phyloP scores from a whole-genome alignment of 2,888 invertebrate species.

The Chrysotoxum bicinctum region DNA sequence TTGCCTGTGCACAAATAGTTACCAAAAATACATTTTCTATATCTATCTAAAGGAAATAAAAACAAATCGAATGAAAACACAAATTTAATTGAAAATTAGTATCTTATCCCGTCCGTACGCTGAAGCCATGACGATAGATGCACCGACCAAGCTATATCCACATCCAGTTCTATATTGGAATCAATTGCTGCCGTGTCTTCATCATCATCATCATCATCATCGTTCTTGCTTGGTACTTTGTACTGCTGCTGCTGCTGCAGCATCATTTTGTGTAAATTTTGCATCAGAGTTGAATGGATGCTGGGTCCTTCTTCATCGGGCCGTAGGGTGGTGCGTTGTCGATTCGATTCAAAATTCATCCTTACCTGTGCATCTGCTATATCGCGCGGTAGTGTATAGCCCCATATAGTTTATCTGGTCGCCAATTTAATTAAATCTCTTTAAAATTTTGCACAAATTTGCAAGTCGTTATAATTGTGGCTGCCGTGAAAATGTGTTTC shows the following conservation, averaged over 20 bases:
- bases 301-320: constrained; percentile 6
- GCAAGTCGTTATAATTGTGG: not conserved
- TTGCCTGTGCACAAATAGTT: constrained; percentile 34
- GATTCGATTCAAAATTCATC: not conserved
- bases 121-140: constrained; percentile 31
- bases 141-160: constrained; percentile 29
- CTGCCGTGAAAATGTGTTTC: not conserved
- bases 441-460: constrained; percentile 1
- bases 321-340: constrained; percentile 4
- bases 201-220: constrained; percentile 17
- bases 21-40: constrained; percentile 64
- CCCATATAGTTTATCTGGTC: not conserved
- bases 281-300: constrained; percentile 35
- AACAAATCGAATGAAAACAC: constrained; percentile 55
- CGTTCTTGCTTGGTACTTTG: not conserved
- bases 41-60: constrained; percentile 16
- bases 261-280: constrained; percentile 24
- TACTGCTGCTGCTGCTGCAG: not conserved
- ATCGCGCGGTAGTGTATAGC: not conserved
- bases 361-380: not conserved
- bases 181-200: constrained; percentile 57
- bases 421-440: constrained; percentile 10
- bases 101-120: constrained; percentile 51
- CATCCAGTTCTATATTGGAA: constrained; percentile 54
- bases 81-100: constrained; percentile 70